A percentile compares a stretch with the other conserved stretches of the same genome.
Evolutionary conservation across 2,888 invertebrate species (phyloP).

Genomic region (Leptopilina myrica): DNA sequence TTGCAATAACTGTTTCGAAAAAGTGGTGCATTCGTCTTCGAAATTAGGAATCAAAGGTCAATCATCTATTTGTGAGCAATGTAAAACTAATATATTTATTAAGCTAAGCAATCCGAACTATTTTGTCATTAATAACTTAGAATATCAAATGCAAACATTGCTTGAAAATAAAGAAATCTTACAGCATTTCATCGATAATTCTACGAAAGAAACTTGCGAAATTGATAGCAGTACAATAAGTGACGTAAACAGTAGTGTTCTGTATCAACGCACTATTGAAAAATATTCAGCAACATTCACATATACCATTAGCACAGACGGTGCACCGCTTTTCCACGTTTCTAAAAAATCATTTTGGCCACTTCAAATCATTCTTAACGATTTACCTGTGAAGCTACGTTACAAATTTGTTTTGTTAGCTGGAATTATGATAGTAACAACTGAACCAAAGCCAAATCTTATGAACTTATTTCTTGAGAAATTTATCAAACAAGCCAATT

Average conservation of each 20-base stretch:
- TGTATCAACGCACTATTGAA: constrained; percentile 36
- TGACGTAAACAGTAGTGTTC: constrained; percentile 32
- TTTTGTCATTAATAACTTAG: constrained; percentile 36
- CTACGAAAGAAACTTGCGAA: not conserved
- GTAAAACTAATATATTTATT: constrained; percentile 6
- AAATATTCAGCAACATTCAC: constrained; percentile 32
- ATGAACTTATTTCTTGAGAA: constrained; percentile 38
- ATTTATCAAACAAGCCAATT: constrained; percentile 19
- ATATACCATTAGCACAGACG: constrained; percentile 46
- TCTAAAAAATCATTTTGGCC: constrained; percentile 44
- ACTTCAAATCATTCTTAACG: constrained; percentile 38
- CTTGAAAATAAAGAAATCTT: constrained; percentile 35
- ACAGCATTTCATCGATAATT: constrained; percentile 15
- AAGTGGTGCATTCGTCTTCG: constrained; percentile 18
- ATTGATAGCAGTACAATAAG: not conserved
- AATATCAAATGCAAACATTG: constrained; percentile 38
- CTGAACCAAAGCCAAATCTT: constrained; percentile 41
- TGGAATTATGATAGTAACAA: constrained; percentile 28
- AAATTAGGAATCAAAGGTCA: constrained; percentile 31
- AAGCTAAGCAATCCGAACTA: constrained; percentile 29
- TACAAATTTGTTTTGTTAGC: constrained; percentile 41
- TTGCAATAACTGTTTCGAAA: constrained; percentile 9
- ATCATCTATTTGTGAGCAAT: not conserved
- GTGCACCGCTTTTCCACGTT: constrained; percentile 42
- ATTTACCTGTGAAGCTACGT: constrained; percentile 37